Evolutionary conservation across 1,140 invertebrate species (phyloP).

Genomic region (Scaptomyza pallida): DNA sequence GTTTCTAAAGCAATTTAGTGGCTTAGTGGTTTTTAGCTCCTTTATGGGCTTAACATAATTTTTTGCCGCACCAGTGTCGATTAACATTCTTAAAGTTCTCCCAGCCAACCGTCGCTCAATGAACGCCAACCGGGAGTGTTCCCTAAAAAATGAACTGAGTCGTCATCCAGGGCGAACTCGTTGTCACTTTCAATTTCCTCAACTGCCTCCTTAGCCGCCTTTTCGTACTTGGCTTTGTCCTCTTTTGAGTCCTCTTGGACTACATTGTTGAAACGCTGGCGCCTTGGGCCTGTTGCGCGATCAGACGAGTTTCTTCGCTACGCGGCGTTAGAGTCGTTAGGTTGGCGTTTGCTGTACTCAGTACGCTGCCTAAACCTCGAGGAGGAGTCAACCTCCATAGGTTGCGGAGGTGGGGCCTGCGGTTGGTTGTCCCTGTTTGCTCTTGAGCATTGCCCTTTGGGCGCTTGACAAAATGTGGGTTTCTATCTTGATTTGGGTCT

Average conservation of each 20-base stretch:
- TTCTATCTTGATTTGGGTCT: no score
- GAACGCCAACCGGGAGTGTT: no score
- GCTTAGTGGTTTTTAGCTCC: not conserved
- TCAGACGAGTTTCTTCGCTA: constrained; percentile 8
- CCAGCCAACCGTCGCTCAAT: not conserved
- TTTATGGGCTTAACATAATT: no score
- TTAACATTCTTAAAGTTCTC: not conserved
- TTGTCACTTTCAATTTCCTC: no score
- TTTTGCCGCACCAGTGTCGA: not conserved
- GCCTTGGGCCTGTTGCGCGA: constrained; percentile 6
- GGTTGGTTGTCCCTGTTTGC: no score
- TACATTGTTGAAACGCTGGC: not conserved
- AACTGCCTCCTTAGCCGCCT: no score
- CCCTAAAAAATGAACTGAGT: no score
- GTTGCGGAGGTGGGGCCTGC: no score
- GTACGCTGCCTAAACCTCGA: constrained; percentile 8
- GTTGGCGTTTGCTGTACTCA: constrained; percentile 1
- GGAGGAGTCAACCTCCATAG: constrained; percentile 11
- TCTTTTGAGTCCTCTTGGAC: not conserved
- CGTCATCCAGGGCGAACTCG: no score
- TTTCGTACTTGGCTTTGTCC: not conserved
- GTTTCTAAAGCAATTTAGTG: no score
- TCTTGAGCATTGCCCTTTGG: no score
- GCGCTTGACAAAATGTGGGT: no score
- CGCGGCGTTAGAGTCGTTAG: constrained; percentile 3